Conservation (phyloP, 2,888 invertebrate genomes). For the Hedya salicella region DNA sequence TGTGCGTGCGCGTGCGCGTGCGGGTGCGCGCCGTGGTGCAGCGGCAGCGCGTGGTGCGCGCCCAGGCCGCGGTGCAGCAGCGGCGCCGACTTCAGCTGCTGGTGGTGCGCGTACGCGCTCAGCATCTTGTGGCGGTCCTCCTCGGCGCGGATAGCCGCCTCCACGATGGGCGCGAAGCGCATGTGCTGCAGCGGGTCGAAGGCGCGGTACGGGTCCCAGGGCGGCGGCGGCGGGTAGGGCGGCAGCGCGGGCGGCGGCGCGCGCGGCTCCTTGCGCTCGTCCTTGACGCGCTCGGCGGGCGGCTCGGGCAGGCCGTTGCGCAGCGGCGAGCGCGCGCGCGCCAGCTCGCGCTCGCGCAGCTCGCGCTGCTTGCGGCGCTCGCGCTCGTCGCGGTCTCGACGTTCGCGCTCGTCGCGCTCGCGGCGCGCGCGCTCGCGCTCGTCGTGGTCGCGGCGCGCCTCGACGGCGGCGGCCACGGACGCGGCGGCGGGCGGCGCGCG, state of each 20-base stretch:
- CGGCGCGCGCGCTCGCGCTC: constrained; percentile 83
- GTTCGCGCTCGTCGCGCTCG: constrained; percentile 85
- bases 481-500: constrained; percentile 59
- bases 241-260: constrained; percentile 77
- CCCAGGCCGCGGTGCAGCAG: constrained; percentile 80
- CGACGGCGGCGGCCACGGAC: constrained; percentile 67
- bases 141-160: constrained; percentile 90
- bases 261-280: constrained; percentile 80
- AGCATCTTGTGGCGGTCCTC: constrained; percentile 92
- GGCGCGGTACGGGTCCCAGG: constrained; percentile 89
- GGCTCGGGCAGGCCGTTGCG: constrained; percentile 87
- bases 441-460: constrained; percentile 75
- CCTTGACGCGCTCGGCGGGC: constrained; percentile 63
- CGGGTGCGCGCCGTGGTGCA: constrained; percentile 80
- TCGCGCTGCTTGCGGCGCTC: constrained; percentile 85
- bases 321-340: constrained; percentile 90
- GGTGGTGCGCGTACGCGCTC: constrained; percentile 88
- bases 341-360: constrained; percentile 83
- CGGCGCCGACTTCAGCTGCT: constrained; percentile 81
- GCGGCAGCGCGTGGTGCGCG: constrained; percentile 67
- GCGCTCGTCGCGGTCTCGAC: constrained; percentile 84
- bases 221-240: constrained; percentile 84
- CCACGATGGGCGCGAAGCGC: constrained; percentile 92
- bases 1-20: constrained; percentile 63
- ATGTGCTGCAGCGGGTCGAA: constrained; percentile 89